Evolutionary conservation across 2,888 invertebrate species (phyloP).

Genomic region (Augochlorella aurata): DNA sequence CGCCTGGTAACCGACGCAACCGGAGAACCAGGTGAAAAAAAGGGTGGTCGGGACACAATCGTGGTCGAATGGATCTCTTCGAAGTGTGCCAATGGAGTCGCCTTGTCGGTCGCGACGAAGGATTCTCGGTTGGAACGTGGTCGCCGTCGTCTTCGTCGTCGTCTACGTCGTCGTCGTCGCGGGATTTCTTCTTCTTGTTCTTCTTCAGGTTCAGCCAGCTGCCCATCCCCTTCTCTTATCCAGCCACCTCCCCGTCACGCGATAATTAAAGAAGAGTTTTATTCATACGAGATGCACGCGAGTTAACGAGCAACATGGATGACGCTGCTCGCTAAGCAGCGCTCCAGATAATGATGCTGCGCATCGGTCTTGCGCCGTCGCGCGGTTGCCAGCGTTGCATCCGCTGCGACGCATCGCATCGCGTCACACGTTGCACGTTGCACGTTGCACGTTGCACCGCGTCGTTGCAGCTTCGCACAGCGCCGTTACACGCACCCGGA

Average conservation of each 20-base stretch:
- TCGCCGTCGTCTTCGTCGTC: conserved; percentile 1
- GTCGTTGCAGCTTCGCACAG: conserved; percentile 7
- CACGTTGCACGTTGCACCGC: conserved; percentile 16
- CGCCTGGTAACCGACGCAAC: background rate
- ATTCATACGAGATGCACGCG: conserved; percentile 55
- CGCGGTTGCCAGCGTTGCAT: conserved; percentile 65
- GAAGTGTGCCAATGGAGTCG: conserved; percentile 18
- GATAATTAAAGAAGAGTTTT: conserved; percentile 58
- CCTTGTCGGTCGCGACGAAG: background rate
- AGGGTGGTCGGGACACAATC: conserved; percentile 10
- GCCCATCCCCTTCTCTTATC: background rate
- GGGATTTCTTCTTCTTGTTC: background rate
- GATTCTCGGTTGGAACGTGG: background rate
- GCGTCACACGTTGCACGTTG: conserved; percentile 18
- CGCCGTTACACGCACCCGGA: conserved; percentile 69
- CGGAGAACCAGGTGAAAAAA: conserved; percentile 7
- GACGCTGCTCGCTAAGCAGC: conserved; percentile 65
- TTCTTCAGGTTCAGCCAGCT: background rate
- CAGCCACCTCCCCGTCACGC: conserved; percentile 8
- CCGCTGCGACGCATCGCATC: conserved; percentile 25
- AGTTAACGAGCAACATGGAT: conserved; percentile 66
- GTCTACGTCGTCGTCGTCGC: background rate
- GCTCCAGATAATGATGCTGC: conserved; percentile 72
- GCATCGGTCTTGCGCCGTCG: conserved; percentile 65
- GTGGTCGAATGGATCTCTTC: background rate